Evolutionary conservation across 2,797 vertebrate species (phyloP).

Genomic region (Tolypeutes matacus): DNA sequence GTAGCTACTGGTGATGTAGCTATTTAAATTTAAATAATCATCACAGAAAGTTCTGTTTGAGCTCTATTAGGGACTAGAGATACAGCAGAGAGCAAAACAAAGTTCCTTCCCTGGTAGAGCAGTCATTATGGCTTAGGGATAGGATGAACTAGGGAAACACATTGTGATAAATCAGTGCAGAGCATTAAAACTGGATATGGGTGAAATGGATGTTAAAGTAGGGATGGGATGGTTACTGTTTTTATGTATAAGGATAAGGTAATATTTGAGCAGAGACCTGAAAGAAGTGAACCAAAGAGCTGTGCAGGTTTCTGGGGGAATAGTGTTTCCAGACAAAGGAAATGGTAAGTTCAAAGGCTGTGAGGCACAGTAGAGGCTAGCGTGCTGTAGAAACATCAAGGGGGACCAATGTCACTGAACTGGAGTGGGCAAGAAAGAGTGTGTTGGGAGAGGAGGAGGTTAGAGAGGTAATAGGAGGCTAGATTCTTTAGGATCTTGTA

Average conservation of each 20-base stretch:
- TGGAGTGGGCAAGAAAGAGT: neutral
- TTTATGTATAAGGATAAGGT: neutral
- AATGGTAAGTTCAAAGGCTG: neutral
- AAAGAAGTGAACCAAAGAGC: neutral
- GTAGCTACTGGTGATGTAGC: neutral
- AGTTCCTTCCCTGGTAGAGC: neutral
- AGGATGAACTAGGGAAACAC: neutral
- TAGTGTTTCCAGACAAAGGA: neutral
- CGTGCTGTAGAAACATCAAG: neutral
- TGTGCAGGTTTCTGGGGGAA: neutral
- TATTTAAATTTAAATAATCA: constrained; percentile 11
- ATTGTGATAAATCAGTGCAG: neutral
- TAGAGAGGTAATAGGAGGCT: neutral
- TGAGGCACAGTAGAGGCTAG: neutral
- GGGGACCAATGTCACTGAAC: neutral
- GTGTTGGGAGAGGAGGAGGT: neutral
- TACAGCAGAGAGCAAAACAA: neutral
- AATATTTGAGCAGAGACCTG: neutral
- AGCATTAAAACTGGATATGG: neutral
- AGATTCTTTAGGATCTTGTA: neutral
- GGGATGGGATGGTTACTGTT: neutral
- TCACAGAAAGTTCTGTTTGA: neutral
- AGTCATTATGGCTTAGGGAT: neutral
- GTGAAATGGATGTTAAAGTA: neutral
- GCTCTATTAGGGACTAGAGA: neutral